Conservation (phyloP, 2,888 invertebrate genomes). For the Hirtodrosophila cameraria region DNA sequence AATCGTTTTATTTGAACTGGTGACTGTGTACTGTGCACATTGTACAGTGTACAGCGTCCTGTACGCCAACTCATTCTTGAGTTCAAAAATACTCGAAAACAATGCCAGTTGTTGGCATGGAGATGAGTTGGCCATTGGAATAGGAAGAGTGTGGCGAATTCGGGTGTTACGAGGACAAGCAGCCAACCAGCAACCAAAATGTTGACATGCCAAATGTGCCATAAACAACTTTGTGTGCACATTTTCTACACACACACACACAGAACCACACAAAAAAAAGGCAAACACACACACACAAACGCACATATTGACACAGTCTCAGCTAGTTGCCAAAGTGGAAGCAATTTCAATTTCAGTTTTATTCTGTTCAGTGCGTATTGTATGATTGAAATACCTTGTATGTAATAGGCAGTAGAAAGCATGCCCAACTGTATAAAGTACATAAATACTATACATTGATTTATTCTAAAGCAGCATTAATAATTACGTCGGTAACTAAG, state of each 20-base stretch:
- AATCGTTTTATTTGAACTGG: slow-evolving; percentile 22
- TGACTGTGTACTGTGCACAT: not conserved
- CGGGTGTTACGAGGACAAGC: not conserved
- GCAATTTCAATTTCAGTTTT: slow-evolving; percentile 51
- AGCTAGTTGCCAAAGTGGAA: slow-evolving; percentile 42
- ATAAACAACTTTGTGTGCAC: slow-evolving; percentile 56
- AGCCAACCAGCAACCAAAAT: slow-evolving; percentile 49
- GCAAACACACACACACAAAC: not conserved
- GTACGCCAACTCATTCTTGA: slow-evolving; percentile 16
- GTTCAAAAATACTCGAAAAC: slow-evolving; percentile 39
- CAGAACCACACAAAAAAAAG: no score
- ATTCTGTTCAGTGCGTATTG: slow-evolving; percentile 2
- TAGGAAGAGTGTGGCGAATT: not conserved
- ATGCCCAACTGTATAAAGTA: no score
- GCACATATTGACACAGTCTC: not conserved
- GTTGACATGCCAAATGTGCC: slow-evolving; percentile 62
- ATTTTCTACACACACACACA: slow-evolving; percentile 12
- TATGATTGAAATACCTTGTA: not conserved
- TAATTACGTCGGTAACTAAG: no score
- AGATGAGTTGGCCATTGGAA: not conserved
- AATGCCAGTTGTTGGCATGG: slow-evolving; percentile 38
- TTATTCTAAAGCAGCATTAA: no score
- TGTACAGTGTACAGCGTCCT: no score
- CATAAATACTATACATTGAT: no score
- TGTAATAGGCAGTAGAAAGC: no score